These are phyloP conservation scores for Blastobasis adustella DNA, from an alignment of 2,888 invertebrate genomes.

Conservation along the genomic window DNA sequence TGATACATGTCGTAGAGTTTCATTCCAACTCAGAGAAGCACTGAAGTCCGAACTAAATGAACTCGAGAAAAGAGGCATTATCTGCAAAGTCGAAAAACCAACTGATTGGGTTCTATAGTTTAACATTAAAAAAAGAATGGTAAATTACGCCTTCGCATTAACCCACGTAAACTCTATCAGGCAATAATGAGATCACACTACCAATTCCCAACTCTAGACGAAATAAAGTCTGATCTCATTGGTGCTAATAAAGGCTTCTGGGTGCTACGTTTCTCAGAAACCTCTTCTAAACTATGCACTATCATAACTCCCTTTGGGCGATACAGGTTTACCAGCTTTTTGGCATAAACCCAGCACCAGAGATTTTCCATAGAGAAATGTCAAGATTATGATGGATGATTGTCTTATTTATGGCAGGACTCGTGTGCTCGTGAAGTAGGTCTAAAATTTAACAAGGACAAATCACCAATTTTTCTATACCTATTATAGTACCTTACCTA, in stretches of 20 bases:
- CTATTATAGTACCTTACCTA: too few species aligned
- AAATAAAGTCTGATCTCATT: slow-evolving; percentile 8
- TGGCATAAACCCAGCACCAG: neutral
- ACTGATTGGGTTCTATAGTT: slow-evolving; percentile 14
- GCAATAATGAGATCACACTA: slow-evolving; percentile 13
- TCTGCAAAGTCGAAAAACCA: slow-evolving; percentile 14
- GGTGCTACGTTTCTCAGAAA: neutral
- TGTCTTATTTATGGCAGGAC: too few species aligned
- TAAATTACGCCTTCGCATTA: slow-evolving; percentile 14
- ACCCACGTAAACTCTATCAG: slow-evolving; percentile 12
- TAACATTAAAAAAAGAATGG: slow-evolving; percentile 15
- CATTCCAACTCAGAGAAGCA: neutral
- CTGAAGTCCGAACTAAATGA: neutral
- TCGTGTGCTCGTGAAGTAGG: too few species aligned
- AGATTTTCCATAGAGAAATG: neutral
- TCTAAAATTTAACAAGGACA: too few species aligned
- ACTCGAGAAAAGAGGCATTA: neutral
- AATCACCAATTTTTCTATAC: too few species aligned
- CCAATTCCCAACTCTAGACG: slow-evolving; percentile 12
- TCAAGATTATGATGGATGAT: neutral
- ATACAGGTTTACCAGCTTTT: neutral
- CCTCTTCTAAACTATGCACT: neutral
- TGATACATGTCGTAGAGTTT: neutral
- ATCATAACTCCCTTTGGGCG: too few species aligned
- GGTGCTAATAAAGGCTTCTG: slow-evolving; percentile 3